Percentiles rank a stretch among this genome's conserved stretches.
Conservation (phyloP, 2,888 invertebrate species). For the Sphecodes monilicornis region DNA sequence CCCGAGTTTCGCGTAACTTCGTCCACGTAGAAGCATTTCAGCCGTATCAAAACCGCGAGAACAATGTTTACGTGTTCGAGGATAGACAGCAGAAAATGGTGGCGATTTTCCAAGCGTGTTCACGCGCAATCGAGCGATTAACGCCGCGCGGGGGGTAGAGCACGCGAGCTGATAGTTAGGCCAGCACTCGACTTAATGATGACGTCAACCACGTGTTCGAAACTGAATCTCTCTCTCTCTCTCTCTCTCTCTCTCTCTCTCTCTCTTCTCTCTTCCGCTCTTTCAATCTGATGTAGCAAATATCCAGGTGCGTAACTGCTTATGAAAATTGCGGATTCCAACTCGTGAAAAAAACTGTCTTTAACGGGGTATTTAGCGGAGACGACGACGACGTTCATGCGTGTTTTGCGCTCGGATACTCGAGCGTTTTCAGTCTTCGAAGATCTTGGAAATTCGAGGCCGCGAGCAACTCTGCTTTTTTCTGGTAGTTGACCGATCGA, state of each 20-base stretch:
- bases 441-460: background rate
- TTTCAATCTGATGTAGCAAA: background rate
- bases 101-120: slow-evolving; percentile 40
- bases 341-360: slow-evolving; percentile 34
- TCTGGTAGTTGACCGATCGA: background rate
- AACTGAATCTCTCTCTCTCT: background rate
- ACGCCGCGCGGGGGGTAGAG: slow-evolving; percentile 18
- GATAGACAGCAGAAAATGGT: slow-evolving; percentile 34
- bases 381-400: background rate
- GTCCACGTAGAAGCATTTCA: background rate
- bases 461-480: background rate
- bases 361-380: slow-evolving; percentile 44
- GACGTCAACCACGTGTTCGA: slow-evolving; percentile 55
- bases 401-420: background rate
- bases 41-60: background rate
- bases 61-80: background rate
- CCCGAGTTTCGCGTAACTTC: background rate
- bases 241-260: background rate
- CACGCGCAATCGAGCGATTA: slow-evolving; percentile 46
- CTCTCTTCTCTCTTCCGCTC: background rate
- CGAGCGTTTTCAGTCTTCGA: slow-evolving; percentile 36
- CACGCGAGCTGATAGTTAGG: slow-evolving; percentile 38
- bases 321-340: slow-evolving; percentile 49
- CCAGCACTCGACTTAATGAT: slow-evolving; percentile 57
- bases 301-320: slow-evolving; percentile 43